A percentile compares a stretch with the other conserved stretches of the same genome.
These are phyloP conservation scores for Rhopalosiphum nymphaeae DNA, from an alignment of 2,888 invertebrate genomes.

Conservation along the genomic window DNA sequence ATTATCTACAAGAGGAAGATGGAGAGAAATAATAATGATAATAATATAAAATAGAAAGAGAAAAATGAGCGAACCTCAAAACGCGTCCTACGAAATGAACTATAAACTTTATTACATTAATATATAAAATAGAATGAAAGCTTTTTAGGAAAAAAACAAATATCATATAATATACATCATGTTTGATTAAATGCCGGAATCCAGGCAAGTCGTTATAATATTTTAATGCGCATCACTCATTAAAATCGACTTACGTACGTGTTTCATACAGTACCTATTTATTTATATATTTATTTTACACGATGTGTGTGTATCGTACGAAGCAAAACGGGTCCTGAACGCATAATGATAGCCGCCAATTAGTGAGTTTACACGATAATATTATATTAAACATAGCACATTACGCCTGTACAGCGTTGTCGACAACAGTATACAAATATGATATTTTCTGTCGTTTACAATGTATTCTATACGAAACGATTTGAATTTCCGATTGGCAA, in stretches of 20 bases:
- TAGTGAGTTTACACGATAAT: background rate
- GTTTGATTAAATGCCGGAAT: background rate
- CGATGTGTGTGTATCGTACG: background rate
- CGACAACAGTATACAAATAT: background rate
- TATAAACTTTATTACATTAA: background rate
- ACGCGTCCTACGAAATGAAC: background rate
- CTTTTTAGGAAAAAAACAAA: background rate
- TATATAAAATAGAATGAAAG: background rate
- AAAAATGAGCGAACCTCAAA: background rate
- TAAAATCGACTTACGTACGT: slow-evolving; percentile 38
- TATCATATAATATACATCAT: background rate
- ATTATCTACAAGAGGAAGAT: slow-evolving; percentile 3
- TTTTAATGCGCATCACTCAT: slow-evolving; percentile 1
- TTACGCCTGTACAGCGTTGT: background rate
- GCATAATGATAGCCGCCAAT: background rate
- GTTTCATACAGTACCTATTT: background rate
- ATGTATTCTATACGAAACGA: too few relatives aligned
- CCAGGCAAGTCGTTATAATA: background rate
- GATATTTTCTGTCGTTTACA: background rate
- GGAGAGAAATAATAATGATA: background rate
- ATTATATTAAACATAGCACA: background rate
- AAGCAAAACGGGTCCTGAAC: background rate
- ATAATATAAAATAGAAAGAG: background rate
- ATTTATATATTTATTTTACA: background rate
- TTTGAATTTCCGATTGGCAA: background rate